These are phyloP conservation scores for Amblyjoppa fuscipennis DNA, from an alignment of 2,888 invertebrate species.

Conservation along the genomic window DNA sequence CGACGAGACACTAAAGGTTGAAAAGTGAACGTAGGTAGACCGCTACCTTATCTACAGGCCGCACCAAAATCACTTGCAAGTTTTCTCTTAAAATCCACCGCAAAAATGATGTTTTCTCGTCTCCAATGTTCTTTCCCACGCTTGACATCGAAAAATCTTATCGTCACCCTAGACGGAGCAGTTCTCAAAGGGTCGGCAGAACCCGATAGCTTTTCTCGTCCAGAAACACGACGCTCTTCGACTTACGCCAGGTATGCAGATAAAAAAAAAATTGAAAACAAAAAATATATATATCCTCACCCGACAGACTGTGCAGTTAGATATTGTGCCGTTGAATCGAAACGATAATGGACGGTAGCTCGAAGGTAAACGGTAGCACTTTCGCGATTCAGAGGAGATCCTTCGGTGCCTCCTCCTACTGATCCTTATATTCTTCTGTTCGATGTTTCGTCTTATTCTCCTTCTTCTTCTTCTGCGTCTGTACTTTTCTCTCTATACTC, in stretches of 20 bases:
- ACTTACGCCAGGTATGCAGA: background rate
- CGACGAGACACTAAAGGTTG: conserved; percentile 48
- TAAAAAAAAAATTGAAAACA: background rate
- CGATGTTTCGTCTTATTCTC: conserved; percentile 45
- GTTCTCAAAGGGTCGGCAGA: background rate
- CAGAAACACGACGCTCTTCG: background rate
- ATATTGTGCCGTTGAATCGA: conserved; percentile 53
- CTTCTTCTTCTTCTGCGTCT: conserved; percentile 24
- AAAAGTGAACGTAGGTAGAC: conserved; percentile 34
- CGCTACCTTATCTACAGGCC: background rate
- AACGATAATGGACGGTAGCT: conserved; percentile 62
- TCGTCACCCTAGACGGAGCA: background rate
- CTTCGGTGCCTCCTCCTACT: conserved; percentile 40
- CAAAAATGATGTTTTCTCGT: background rate
- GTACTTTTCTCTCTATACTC: conserved; percentile 59
- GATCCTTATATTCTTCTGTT: conserved; percentile 52
- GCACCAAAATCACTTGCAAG: background rate
- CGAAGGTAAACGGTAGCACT: conserved; percentile 68
- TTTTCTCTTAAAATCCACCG: background rate
- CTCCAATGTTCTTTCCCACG: background rate
- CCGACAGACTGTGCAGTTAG: conserved; percentile 9
- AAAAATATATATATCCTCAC: background rate
- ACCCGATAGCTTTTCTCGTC: background rate
- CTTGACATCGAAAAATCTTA: background rate
- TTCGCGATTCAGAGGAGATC: conserved; percentile 65